A percentile compares a stretch with the other conserved stretches of the same genome.
Conservation (phyloP, 1,140 invertebrate species). For the Caerostris extrusa region DNA sequence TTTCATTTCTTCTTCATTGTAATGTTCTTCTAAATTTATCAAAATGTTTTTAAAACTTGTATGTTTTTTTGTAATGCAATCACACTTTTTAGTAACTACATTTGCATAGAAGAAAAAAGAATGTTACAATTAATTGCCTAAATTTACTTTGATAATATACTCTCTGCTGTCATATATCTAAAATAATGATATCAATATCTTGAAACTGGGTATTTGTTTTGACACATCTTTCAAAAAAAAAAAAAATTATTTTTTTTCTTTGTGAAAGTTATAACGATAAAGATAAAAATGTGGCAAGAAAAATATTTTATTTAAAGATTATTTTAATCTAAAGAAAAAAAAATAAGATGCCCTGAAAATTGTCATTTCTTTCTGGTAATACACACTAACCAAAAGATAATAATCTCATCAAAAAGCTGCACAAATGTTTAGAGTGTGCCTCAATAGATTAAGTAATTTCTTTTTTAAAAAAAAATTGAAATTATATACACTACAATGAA, state of each 20-base stretch:
- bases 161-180: neutral
- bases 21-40: neutral
- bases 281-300: constrained; percentile 11
- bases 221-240: neutral
- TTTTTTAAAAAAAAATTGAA: constrained; percentile 66
- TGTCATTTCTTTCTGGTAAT: neutral
- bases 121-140: neutral
- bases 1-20: constrained; percentile 9
- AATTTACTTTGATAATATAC: constrained; percentile 29
- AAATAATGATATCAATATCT: neutral
- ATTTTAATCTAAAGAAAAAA: neutral
- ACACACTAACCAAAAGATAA: constrained; percentile 23
- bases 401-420: constrained; percentile 73
- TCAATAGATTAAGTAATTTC: constrained; percentile 67
- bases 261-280: neutral
- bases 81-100: constrained; percentile 29
- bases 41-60: constrained; percentile 28
- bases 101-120: constrained; percentile 24
- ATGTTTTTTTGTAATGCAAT: constrained; percentile 12
- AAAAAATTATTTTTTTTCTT: neutral
- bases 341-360: neutral
- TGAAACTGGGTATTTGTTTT: neutral
- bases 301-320: neutral
- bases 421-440: constrained; percentile 55
- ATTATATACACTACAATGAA: constrained; percentile 77